A percentile compares a stretch with the other conserved stretches of the same genome.
Conservation (phyloP, 2,113 vertebrate species). For the Thymallus thymallus region DNA sequence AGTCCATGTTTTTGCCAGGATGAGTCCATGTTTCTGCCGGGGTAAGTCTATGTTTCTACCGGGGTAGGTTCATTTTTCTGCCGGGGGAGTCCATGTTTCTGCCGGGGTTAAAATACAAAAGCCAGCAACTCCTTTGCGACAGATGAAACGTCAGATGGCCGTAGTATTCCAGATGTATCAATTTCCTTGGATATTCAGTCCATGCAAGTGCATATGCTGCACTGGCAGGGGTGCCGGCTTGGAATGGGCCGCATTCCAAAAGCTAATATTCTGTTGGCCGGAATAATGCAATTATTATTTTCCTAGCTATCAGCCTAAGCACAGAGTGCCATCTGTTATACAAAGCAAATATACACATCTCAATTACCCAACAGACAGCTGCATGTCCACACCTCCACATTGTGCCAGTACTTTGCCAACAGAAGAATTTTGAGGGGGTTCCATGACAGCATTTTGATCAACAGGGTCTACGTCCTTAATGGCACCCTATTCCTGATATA, state of each 20-base stretch:
- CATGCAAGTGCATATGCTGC: conserved; percentile 92
- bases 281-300: conserved; percentile 99
- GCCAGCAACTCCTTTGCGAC: conserved; percentile 60
- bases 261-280: conserved; percentile 97
- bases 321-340: conserved; percentile 96
- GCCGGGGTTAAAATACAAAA: conserved; percentile 36
- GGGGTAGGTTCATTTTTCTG: conserved; percentile 1
- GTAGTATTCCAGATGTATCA: conserved; percentile 91
- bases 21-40: conserved; percentile 5
- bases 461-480: neutral
- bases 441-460: neutral
- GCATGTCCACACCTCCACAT: neutral
- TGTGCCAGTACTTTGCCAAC: too few species aligned
- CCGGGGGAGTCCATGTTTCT: neutral
- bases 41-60: conserved; percentile 3
- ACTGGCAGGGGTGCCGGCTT: conserved; percentile 78
- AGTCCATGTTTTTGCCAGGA: conserved; percentile 1
- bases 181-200: conserved; percentile 91
- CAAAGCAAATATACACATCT: conserved; percentile 93
- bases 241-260: conserved; percentile 87
- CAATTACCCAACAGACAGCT: conserved; percentile 78
- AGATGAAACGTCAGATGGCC: conserved; percentile 89
- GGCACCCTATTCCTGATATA: too few species aligned
- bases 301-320: conserved; percentile 98
- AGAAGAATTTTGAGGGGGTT: neutral